Evolutionary conservation across 2,888 invertebrate genomes (phyloP).

Genomic region (Harmothoe impar): DNA sequence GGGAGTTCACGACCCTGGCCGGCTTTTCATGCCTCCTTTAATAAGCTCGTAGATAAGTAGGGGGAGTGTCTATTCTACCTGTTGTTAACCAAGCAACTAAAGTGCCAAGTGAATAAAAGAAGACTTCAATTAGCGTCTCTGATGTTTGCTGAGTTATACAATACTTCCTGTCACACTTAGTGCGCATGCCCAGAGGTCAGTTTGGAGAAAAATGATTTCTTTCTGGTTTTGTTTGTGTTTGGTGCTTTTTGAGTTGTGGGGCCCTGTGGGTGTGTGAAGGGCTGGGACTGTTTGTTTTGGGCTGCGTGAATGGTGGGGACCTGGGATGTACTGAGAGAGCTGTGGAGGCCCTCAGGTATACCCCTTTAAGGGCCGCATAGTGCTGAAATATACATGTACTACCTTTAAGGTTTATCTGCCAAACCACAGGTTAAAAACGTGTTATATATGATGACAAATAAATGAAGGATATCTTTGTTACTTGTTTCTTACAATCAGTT

Average conservation of each 20-base stretch:
- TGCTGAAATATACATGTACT: no score
- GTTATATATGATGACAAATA: no score
- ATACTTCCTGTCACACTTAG: neutral
- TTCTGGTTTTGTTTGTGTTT: neutral
- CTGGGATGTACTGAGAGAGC: neutral
- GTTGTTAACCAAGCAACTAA: neutral
- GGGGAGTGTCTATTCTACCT: neutral
- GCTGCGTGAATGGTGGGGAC: neutral
- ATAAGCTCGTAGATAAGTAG: neutral
- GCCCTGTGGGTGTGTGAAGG: neutral
- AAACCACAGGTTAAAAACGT: no score
- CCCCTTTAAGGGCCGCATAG: no score
- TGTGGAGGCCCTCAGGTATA: neutral
- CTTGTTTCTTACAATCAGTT: no score
- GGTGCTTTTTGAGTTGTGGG: neutral
- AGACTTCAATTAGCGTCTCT: neutral
- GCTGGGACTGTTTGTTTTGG: neutral
- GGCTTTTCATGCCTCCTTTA: neutral
- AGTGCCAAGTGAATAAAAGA: neutral
- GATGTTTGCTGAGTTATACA: neutral
- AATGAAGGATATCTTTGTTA: no score
- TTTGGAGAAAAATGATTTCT: neutral
- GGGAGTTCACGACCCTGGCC: neutral
- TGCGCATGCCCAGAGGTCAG: constrained; percentile 1
- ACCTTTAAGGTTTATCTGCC: no score